A percentile compares a stretch with the other conserved stretches of the same genome.
Evolutionary conservation across 2,888 invertebrate species (phyloP).

Genomic region (Eustalomyia histrio): DNA sequence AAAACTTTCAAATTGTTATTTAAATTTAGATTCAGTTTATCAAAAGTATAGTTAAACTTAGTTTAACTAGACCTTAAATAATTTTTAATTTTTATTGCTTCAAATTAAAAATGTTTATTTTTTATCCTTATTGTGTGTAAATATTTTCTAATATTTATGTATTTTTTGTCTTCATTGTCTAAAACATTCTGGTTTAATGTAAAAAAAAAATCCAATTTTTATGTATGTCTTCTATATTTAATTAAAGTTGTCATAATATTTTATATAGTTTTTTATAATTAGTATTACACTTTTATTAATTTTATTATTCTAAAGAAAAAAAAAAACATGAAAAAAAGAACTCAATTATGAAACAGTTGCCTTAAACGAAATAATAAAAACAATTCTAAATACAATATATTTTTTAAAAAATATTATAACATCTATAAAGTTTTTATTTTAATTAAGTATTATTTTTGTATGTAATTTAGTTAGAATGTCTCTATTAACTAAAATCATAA

Average conservation of each 20-base stretch:
- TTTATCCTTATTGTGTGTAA: neutral
- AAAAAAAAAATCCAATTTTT: neutral
- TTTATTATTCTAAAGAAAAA: constrained; percentile 31
- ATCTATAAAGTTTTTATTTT: constrained; percentile 43
- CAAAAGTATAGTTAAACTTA: constrained; percentile 25
- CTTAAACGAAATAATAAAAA: constrained; percentile 42
- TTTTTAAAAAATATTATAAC: constrained; percentile 1
- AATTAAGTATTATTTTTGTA: constrained; percentile 65
- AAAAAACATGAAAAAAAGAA: constrained; percentile 9
- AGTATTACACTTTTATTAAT: constrained; percentile 40
- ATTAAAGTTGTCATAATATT: constrained; percentile 51
- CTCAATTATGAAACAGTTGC: constrained; percentile 32
- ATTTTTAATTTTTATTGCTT: neutral
- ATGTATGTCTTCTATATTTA: constrained; percentile 38
- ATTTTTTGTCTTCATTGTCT: constrained; percentile 4
- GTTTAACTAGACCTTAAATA: constrained; percentile 25
- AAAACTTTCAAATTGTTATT: neutral
- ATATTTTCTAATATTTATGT: constrained; percentile 12
- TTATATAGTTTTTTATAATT: constrained; percentile 29
- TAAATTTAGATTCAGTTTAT: constrained; percentile 1
- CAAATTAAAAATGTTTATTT: neutral
- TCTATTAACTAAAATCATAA: constrained; percentile 45
- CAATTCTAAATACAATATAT: neutral
- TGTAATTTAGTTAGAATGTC: constrained; percentile 48
- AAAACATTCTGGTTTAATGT: neutral